These are phyloP conservation scores for Borostomias antarcticus DNA, from an alignment of 2,797 vertebrate species.

Conservation along the genomic window DNA sequence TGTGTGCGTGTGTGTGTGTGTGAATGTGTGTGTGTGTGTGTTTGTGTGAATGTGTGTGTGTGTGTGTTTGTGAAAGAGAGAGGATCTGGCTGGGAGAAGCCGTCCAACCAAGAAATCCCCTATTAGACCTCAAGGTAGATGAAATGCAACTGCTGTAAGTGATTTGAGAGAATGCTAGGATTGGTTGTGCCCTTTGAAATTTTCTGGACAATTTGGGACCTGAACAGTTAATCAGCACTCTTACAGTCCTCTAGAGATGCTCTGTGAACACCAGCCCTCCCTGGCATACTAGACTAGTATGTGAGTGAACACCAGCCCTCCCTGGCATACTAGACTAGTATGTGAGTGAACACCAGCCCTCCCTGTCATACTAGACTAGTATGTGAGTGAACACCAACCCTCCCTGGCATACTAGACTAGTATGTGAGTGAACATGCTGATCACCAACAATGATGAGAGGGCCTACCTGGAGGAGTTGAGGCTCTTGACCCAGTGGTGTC, in stretches of 20 bases:
- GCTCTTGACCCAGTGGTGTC: too few species aligned
- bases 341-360: background rate
- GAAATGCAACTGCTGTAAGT: background rate
- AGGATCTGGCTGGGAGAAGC: background rate
- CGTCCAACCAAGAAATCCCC: slow-evolving; percentile 23
- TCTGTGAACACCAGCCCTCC: too few species aligned
- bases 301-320: background rate
- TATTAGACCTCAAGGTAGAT: slow-evolving; percentile 49
- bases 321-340: background rate
- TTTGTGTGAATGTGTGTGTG: slow-evolving; percentile 35
- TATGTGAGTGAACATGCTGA: too few species aligned
- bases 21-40: slow-evolving; percentile 39
- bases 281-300: background rate
- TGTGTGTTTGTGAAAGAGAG: background rate
- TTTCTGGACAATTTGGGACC: too few species aligned
- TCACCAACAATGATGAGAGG: too few species aligned
- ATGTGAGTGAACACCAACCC: background rate
- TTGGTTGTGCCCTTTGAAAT: too few species aligned
- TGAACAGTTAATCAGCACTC: too few species aligned
- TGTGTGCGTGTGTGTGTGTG: slow-evolving; percentile 8
- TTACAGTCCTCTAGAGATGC: too few species aligned
- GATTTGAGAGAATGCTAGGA: too few species aligned
- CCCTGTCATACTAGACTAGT: background rate
- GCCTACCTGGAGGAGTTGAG: too few species aligned
- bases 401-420: background rate